A percentile compares a stretch with the other conserved stretches of the same genome.
These are phyloP conservation scores for Hydrozoanthus gracilis DNA, from an alignment of 92 coral and sea anemone species.

Conservation along the genomic window DNA sequence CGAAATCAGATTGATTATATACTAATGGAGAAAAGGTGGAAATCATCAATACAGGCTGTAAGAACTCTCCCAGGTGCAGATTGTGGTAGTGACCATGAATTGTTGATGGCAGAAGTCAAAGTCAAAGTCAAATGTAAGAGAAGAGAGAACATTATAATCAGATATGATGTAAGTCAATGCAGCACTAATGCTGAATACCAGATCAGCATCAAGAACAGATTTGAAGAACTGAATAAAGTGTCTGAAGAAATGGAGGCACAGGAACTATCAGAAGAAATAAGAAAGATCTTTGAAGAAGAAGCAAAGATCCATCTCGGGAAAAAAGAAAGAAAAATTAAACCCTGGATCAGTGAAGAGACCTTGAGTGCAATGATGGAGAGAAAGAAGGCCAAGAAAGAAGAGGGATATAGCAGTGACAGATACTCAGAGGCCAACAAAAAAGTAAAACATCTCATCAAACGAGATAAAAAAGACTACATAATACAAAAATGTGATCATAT, in stretches of 20 bases:
- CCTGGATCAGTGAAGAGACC: background rate
- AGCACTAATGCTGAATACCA: background rate
- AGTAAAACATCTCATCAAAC: background rate
- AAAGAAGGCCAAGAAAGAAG: background rate
- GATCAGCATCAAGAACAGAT: too few species aligned
- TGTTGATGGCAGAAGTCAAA: background rate
- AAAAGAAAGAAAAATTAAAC: background rate
- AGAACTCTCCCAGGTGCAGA: background rate
- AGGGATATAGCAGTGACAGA: background rate
- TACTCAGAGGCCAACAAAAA: background rate
- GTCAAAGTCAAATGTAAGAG: background rate
- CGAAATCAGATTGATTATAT: background rate
- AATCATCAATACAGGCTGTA: background rate
- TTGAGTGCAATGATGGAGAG: background rate
- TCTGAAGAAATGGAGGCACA: background rate
- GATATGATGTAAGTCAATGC: background rate
- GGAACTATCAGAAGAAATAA: background rate
- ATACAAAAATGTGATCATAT: background rate
- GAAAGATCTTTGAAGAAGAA: background rate
- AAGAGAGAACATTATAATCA: background rate
- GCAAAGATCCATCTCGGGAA: background rate
- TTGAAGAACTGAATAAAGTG: background rate
- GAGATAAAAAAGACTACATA: background rate
- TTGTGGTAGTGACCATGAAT: slow-evolving; percentile 8
- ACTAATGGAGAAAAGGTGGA: background rate